Percentiles rank a stretch among this genome's conserved stretches.
Evolutionary conservation across 2,888 invertebrate genomes (phyloP).

Genomic region (Marasmarcha lunaedactyla): DNA sequence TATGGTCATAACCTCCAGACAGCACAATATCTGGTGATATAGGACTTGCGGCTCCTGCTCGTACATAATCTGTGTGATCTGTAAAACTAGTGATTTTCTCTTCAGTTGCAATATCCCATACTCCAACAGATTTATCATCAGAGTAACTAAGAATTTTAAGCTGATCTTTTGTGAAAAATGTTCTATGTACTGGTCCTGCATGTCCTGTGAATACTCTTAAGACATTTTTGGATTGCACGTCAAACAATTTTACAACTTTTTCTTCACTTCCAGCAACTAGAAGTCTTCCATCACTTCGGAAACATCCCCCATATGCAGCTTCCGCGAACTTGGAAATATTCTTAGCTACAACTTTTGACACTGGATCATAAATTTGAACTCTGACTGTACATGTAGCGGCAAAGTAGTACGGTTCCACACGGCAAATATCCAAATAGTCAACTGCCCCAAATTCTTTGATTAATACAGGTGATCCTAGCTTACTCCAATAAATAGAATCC

Average conservation of each 20-base stretch:
- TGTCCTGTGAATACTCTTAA: slow-evolving; percentile 90
- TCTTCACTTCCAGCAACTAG: slow-evolving; percentile 93
- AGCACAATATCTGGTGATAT: slow-evolving; percentile 80
- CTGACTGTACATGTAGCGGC: slow-evolving; percentile 93
- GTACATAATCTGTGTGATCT: slow-evolving; percentile 84
- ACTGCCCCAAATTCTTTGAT: slow-evolving; percentile 94
- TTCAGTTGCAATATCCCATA: slow-evolving; percentile 95
- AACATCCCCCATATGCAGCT: slow-evolving; percentile 87
- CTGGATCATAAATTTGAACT: slow-evolving; percentile 88
- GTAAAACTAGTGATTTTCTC: slow-evolving; percentile 74
- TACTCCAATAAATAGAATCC: slow-evolving; percentile 90
- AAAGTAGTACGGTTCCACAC: slow-evolving; percentile 89
- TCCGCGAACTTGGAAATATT: slow-evolving; percentile 86
- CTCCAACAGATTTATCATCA: slow-evolving; percentile 86
- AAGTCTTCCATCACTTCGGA: slow-evolving; percentile 84
- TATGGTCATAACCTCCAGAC: slow-evolving; percentile 92
- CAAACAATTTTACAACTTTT: slow-evolving; percentile 87
- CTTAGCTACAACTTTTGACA: slow-evolving; percentile 84
- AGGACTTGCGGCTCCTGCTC: slow-evolving; percentile 85
- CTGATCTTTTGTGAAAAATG: slow-evolving; percentile 84
- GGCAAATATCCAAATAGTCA: slow-evolving; percentile 91
- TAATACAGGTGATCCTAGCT: slow-evolving; percentile 86
- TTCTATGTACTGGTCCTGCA: slow-evolving; percentile 81
- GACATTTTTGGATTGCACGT: slow-evolving; percentile 84
- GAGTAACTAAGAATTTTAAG: slow-evolving; percentile 87